Percentiles rank a stretch among this genome's conserved stretches.
These are phyloP conservation scores for Babyrousa celebensis DNA, from an alignment of 2,797 vertebrate species.

Conservation along the genomic window DNA sequence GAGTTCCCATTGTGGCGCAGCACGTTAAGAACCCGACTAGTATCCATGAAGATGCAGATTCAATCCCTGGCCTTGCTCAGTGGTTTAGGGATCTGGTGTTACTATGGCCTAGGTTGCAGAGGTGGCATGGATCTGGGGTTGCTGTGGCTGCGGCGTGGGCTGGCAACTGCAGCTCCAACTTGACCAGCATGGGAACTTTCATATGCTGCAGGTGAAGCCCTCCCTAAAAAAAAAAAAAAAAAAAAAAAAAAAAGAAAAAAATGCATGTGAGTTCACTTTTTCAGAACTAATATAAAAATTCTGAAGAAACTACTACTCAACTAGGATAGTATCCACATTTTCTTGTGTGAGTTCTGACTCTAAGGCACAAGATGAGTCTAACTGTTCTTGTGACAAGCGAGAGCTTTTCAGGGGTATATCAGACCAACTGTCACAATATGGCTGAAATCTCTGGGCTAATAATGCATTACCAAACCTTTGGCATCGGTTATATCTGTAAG, in stretches of 20 bases:
- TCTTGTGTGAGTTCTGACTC: constrained; percentile 96
- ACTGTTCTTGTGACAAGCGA: constrained; percentile 93
- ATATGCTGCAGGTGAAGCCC: too few relatives aligned
- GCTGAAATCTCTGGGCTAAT: constrained; percentile 92
- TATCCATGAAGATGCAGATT: too few relatives aligned
- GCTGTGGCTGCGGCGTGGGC: too few relatives aligned
- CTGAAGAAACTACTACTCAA: constrained; percentile 91
- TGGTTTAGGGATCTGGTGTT: too few relatives aligned
- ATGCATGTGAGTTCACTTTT: not conserved
- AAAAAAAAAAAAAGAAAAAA: not conserved
- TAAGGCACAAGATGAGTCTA: constrained; percentile 95
- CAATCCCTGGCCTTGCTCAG: too few relatives aligned
- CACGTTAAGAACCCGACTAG: too few relatives aligned
- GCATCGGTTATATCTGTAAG: constrained; percentile 94
- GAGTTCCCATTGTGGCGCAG: too few relatives aligned
- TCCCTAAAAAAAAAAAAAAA: too few relatives aligned
- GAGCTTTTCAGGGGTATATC: constrained; percentile 90
- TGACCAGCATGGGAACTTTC: too few relatives aligned
- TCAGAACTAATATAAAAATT: constrained; percentile 19
- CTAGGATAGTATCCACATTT: constrained; percentile 93
- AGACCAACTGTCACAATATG: constrained; percentile 90
- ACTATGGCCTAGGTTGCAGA: too few relatives aligned
- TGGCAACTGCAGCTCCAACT: too few relatives aligned
- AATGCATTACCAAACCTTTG: constrained; percentile 93
- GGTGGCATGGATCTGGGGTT: too few relatives aligned